Percentiles rank a stretch among this genome's conserved stretches.
Conservation (phyloP, 2,113 vertebrate genomes). For the Phaetusa simplex region DNA sequence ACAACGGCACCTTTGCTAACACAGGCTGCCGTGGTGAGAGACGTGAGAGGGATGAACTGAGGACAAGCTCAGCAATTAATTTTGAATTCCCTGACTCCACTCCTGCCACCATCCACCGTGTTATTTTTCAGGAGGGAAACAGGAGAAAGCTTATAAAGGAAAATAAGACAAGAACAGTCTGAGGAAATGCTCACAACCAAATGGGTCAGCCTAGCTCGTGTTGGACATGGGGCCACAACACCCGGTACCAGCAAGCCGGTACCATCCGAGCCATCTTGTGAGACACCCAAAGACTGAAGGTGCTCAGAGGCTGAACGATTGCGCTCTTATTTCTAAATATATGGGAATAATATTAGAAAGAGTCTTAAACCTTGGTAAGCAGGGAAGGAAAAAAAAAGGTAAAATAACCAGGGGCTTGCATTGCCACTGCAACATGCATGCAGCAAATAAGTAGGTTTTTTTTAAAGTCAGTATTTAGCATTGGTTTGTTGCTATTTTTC, state of each 20-base stretch:
- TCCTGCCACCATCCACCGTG: not conserved
- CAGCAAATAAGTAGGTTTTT: not conserved
- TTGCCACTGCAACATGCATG: not conserved
- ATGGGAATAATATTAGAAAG: not conserved
- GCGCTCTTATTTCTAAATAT: not conserved
- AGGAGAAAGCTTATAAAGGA: not conserved
- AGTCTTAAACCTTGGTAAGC: not conserved
- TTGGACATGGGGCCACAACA: not conserved
- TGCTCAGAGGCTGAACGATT: not conserved
- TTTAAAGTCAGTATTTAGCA: not conserved
- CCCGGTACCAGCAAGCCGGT: not conserved
- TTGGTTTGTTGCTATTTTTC: not conserved
- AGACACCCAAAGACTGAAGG: not conserved
- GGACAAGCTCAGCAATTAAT: not conserved
- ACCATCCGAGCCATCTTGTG: not conserved
- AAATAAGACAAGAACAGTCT: not conserved
- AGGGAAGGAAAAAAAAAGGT: not conserved
- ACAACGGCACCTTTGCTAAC: not conserved
- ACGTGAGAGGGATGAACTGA: not conserved
- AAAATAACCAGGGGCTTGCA: not conserved
- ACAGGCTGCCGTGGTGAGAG: fast-evolving
- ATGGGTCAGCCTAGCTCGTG: not conserved
- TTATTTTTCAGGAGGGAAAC: not conserved
- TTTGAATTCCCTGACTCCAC: not conserved
- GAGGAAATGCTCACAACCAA: not conserved